Conservation (phyloP, 2,797 vertebrate species). For the Pseudotriccus pelzelni region DNA sequence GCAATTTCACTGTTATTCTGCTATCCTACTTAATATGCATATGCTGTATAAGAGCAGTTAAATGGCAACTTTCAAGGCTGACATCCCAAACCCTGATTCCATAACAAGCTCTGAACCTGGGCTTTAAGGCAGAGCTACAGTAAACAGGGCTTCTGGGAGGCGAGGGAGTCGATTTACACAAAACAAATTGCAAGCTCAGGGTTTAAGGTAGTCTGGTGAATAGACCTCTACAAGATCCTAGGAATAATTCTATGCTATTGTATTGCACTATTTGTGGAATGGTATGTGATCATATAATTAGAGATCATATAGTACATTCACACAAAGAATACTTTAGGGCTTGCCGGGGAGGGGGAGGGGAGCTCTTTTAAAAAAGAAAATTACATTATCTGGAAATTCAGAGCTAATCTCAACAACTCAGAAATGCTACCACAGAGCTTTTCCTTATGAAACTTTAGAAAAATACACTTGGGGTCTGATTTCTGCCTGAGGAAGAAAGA, state of each 20-base stretch:
- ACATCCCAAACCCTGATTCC: slow-evolving; percentile 8
- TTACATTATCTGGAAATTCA: slow-evolving; percentile 25
- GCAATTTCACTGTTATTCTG: slow-evolving; percentile 53
- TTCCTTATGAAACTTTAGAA: neutral
- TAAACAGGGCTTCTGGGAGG: slow-evolving; percentile 24
- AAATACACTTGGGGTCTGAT: neutral
- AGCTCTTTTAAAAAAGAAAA: neutral
- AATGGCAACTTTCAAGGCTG: slow-evolving; percentile 52
- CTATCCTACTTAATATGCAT: slow-evolving; percentile 45
- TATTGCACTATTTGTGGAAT: slow-evolving; percentile 46
- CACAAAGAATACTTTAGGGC: slow-evolving; percentile 35
- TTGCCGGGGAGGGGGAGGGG: neutral
- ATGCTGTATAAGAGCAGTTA: slow-evolving; percentile 24
- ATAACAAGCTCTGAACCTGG: neutral
- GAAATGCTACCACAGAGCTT: neutral
- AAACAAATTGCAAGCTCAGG: slow-evolving; percentile 10
- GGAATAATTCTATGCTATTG: slow-evolving; percentile 66
- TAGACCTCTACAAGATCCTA: slow-evolving; percentile 24
- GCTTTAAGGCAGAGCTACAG: neutral
- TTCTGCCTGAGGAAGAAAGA: neutral
- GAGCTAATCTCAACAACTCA: neutral
- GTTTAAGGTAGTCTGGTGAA: slow-evolving; percentile 49
- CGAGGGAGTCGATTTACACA: slow-evolving; percentile 7
- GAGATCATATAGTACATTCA: slow-evolving; percentile 41
- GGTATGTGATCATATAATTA: slow-evolving; percentile 66